Conservation (phyloP, 2,113 vertebrate species). For the Chloroceryle aenea region DNA sequence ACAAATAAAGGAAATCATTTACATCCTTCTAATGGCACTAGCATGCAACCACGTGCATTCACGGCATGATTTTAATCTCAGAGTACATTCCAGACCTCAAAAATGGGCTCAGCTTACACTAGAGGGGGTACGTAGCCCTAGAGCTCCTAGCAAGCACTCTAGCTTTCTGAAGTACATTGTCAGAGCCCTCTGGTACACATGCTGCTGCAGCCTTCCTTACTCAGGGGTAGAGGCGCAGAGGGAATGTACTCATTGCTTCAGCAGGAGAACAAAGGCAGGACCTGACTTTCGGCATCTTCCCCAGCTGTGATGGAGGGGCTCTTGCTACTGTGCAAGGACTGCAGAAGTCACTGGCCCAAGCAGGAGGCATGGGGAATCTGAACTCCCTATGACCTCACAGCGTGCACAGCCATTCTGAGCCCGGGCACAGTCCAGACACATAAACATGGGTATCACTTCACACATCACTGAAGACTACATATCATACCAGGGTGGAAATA, state of each 20-base stretch:
- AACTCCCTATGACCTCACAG: neutral
- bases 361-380: neutral
- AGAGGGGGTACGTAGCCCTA: neutral
- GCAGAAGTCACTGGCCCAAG: neutral
- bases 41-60: neutral
- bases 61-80: neutral
- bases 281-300: neutral
- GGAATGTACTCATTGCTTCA: neutral
- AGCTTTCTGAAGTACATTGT: neutral
- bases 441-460: neutral
- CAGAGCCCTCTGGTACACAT: neutral
- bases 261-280: neutral
- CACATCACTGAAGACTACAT: neutral
- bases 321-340: neutral
- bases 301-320: neutral
- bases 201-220: neutral
- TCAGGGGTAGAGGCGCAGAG: neutral
- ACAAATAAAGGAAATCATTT: neutral
- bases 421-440: neutral
- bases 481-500: neutral
- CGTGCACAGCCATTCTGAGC: neutral
- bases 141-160: neutral
- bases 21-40: neutral
- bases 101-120: conserved; percentile 7
- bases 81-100: neutral